These are phyloP conservation scores for Ptyas mucosa DNA, from an alignment of 2,113 vertebrate genomes.

Conservation along the genomic window DNA sequence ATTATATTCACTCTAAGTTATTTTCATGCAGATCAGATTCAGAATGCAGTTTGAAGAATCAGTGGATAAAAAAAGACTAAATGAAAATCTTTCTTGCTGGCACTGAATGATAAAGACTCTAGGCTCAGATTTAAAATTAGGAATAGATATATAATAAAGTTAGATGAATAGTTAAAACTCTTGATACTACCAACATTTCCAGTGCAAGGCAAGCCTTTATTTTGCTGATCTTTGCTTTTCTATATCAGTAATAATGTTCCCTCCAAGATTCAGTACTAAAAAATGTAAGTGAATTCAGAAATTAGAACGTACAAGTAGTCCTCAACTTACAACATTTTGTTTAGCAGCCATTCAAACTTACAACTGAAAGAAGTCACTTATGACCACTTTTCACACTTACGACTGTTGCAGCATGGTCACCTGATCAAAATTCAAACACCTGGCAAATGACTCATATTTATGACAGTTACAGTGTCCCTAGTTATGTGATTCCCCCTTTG, in stretches of 20 bases:
- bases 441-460: too few relatives aligned
- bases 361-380: background rate
- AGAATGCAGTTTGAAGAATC: slow-evolving; percentile 33
- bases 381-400: background rate
- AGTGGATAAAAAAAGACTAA: slow-evolving; percentile 35
- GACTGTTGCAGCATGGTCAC: too few relatives aligned
- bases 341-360: background rate
- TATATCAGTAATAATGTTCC: slow-evolving; percentile 24
- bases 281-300: background rate
- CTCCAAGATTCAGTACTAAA: slow-evolving; percentile 18
- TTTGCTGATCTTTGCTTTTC: slow-evolving; percentile 21
- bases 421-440: too few relatives aligned
- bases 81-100: slow-evolving; percentile 43
- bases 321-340: background rate
- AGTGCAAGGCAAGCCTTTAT: slow-evolving; percentile 19
- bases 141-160: slow-evolving; percentile 42
- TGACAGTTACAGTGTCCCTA: too few relatives aligned
- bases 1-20: slow-evolving; percentile 58
- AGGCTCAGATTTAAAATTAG: slow-evolving; percentile 40
- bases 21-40: slow-evolving; percentile 58
- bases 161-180: slow-evolving; percentile 41
- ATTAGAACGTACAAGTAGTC: background rate
- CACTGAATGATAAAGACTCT: slow-evolving; percentile 49
- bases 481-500: too few relatives aligned
- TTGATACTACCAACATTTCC: slow-evolving; percentile 22